phyloP scores from a whole-genome alignment of 2,113 vertebrate genomes.

The Ameiurus melas region DNA sequence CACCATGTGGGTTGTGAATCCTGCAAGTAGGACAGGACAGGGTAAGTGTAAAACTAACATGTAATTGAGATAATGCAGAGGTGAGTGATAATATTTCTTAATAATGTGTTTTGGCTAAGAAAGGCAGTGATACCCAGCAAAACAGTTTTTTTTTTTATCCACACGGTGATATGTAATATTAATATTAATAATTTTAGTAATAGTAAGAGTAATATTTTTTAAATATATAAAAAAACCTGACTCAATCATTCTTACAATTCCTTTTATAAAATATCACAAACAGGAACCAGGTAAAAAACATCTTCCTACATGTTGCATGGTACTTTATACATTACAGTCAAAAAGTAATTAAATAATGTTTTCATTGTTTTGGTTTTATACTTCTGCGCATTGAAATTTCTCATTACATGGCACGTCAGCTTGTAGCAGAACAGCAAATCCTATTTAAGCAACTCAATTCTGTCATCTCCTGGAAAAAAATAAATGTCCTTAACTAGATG shows the following conservation, averaged over 20 bases:
- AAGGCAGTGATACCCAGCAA: neutral
- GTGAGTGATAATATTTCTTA: neutral
- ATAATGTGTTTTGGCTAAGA: neutral
- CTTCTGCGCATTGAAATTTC: neutral
- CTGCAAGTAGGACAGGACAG: constrained; percentile 1
- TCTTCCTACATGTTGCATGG: neutral
- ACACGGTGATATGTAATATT: neutral
- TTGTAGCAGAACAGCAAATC: neutral
- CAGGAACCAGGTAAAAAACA: neutral
- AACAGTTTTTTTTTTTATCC: neutral
- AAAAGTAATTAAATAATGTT: neutral
- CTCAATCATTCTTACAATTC: neutral
- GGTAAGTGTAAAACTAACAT: constrained; percentile 9
- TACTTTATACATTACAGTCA: neutral
- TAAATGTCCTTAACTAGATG: neutral
- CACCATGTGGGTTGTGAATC: constrained; percentile 81
- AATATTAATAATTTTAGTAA: neutral
- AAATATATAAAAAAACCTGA: neutral
- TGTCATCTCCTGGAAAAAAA: too few relatives aligned
- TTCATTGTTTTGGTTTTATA: neutral
- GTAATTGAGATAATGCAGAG: neutral
- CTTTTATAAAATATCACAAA: neutral
- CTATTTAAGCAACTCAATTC: neutral
- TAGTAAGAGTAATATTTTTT: neutral
- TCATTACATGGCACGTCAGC: neutral